Conservation (phyloP, 2,113 vertebrate genomes). For the Anthoscopus minutus region DNA sequence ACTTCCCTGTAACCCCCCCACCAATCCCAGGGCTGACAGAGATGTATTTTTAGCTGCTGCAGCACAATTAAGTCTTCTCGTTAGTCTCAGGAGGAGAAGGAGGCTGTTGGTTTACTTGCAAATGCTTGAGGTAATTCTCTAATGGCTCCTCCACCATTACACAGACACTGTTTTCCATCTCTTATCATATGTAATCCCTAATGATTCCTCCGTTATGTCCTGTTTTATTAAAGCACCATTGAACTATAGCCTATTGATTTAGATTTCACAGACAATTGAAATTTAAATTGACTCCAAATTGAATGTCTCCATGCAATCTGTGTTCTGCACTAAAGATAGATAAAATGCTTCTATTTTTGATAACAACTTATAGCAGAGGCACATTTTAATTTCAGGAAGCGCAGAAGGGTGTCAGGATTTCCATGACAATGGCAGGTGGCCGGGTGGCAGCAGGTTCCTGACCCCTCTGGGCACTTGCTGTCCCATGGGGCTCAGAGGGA, state of each 20-base stretch:
- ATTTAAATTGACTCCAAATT: slow-evolving; percentile 83
- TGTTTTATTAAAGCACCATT: slow-evolving; percentile 81
- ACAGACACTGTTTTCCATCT: slow-evolving; percentile 61
- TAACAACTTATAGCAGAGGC: slow-evolving; percentile 62
- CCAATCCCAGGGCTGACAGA: slow-evolving; percentile 54
- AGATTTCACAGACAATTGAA: slow-evolving; percentile 84
- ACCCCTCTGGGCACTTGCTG: neutral
- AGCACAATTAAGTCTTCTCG: slow-evolving; percentile 59
- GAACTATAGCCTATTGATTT: slow-evolving; percentile 84
- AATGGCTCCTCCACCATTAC: slow-evolving; percentile 62
- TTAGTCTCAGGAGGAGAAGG: slow-evolving; percentile 59
- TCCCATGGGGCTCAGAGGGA: accelerated
- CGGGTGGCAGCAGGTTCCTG: neutral
- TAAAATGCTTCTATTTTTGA: slow-evolving; percentile 77
- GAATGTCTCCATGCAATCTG: slow-evolving; percentile 78
- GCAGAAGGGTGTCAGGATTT: slow-evolving; percentile 14
- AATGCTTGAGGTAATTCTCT: slow-evolving; percentile 71
- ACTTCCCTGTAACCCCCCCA: slow-evolving; percentile 14
- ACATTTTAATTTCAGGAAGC: slow-evolving; percentile 58
- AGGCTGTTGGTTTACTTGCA: slow-evolving; percentile 63
- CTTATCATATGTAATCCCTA: slow-evolving; percentile 74
- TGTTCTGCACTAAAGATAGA: slow-evolving; percentile 71
- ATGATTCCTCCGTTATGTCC: slow-evolving; percentile 77
- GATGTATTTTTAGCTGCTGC: slow-evolving; percentile 43
- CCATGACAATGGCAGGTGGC: neutral